Base-by-base conservation (phyloP, 2,797 vertebrate genomes). In the Naso thynnoides region DNA sequence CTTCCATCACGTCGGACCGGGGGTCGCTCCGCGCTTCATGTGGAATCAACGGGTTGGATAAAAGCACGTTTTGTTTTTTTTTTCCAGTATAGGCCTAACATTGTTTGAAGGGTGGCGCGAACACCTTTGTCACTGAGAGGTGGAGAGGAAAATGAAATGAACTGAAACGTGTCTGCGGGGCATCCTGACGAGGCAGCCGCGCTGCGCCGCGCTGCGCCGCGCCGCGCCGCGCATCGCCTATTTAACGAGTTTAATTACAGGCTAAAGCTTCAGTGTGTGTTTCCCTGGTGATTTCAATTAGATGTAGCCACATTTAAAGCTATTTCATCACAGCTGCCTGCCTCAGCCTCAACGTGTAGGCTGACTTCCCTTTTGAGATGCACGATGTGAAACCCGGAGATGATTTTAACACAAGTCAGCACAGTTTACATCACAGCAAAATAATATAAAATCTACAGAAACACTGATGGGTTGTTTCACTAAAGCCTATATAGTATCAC, bases 81-180 rank as follows among this genome's bases (percentile, higher is more conserved):
- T 6, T 13, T 16, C 1, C 3, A 0, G 8, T 0, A 11, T 36
- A 36, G 33, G 9, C 2, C 13, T 13, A 11, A 9, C 10, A 36
- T 9, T 36, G 9, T 3, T 27, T 7, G 21, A 8, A 6, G 31
- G 21, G 23, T 8, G 48, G 6, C 11, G 26, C 9, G 5, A 52
- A n/a, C 6, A 71, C 13, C 33, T 3, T 8, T 13, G 23, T 19
- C 23, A 9, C 19, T 8, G 18, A 15, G 2, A 9, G 9, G 14
- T n/a, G 21, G 21, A 3, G 27, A 8, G 2, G 13, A 23, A 10
- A 10, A 27, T 47, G 3, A 48, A 47, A 21, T 2, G 0, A 4
- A 19, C 1, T 0, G 0, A n/a, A 42, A 7, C 13, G 56, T 38
- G 53, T 45, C 50, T 5, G n/a, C 70, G 3, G 0, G 15, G 24